phyloP scores from a whole-genome alignment of 2,113 vertebrate genomes.

The Athene noctua region DNA sequence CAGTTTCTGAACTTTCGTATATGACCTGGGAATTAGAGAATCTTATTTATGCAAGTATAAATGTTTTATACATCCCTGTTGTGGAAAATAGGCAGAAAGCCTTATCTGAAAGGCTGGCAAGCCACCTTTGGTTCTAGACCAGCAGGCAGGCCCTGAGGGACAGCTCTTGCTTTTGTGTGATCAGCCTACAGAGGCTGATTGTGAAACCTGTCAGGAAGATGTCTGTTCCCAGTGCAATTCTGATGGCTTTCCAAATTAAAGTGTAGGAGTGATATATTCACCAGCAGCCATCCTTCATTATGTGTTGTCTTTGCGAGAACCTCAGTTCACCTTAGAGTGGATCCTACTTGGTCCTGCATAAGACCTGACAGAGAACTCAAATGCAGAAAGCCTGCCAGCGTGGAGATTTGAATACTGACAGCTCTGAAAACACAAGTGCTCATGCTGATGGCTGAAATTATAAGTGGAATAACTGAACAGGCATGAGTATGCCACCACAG shows the following conservation, averaged over 20 bases:
- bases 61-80: neutral
- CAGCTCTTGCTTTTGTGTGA: slow-evolving; percentile 5
- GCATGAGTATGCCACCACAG: neutral
- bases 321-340: slow-evolving; percentile 27
- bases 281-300: slow-evolving; percentile 44
- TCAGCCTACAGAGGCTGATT: neutral
- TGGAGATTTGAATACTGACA: slow-evolving; percentile 3
- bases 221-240: neutral
- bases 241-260: slow-evolving; percentile 39
- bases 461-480: slow-evolving; percentile 1
- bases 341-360: neutral
- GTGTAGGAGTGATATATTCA: slow-evolving; percentile 32
- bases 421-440: neutral
- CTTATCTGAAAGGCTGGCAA: neutral
- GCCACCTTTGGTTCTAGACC: slow-evolving; percentile 15
- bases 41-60: neutral
- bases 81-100: neutral
- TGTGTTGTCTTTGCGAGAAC: neutral
- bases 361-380: neutral
- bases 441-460: neutral
- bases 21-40: neutral
- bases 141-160: slow-evolving; percentile 16
- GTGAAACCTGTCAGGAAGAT: slow-evolving; percentile 52
- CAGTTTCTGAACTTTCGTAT: neutral
- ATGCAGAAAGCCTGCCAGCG: neutral